Base-by-base conservation (phyloP, 2,113 vertebrate genomes). In the Oxygymnocypris stewartii region DNA sequence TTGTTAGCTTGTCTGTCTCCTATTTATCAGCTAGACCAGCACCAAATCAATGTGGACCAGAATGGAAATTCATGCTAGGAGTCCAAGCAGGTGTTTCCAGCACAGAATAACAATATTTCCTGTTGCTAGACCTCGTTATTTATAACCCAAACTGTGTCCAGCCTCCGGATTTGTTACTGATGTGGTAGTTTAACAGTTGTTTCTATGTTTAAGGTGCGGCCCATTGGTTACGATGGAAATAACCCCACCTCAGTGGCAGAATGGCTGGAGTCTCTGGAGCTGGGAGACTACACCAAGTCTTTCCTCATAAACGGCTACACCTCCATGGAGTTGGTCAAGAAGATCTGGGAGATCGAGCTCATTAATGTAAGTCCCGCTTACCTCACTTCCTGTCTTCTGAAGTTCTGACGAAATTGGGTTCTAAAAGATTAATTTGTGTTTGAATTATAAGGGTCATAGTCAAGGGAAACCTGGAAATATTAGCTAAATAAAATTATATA, bases 291-390 rank as follows among this genome's bases (percentile, higher is more conserved):
- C 95, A 99, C 97, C 90, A 99, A 99, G 94, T 95, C 97, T 86
- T 99, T 99, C 92, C 97, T 99, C 87, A 96, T 99, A 92, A 99
- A 99, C 57, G 97, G 98, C 86, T 99, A 99, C 94, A 98, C 97
- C 8, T 98, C 97, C 87, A 98, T 99, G 97, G 98, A 99, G 91
- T 96, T 99, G 90, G 96, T 99, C 88, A 99, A 99, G 95, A 99
- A 99, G 95, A 97, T 99, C 93, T 99, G 98, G 98, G 98, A 99
- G 89, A 97, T 98, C 82, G 98, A 99, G 93, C 96, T 99, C 93
- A 97, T 99, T 91, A 99, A 99, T 73, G 98, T 99, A 93, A 98
- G 98, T 94, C 63, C 37, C 2, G 51, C 37, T 69, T 31, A 10
- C 2, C 40, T 54, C 35, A 18, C 79, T 69, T 86, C 37, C 61